phyloP scores from a whole-genome alignment of 2,113 vertebrate species.

The Eulacestoma nigropectus region DNA sequence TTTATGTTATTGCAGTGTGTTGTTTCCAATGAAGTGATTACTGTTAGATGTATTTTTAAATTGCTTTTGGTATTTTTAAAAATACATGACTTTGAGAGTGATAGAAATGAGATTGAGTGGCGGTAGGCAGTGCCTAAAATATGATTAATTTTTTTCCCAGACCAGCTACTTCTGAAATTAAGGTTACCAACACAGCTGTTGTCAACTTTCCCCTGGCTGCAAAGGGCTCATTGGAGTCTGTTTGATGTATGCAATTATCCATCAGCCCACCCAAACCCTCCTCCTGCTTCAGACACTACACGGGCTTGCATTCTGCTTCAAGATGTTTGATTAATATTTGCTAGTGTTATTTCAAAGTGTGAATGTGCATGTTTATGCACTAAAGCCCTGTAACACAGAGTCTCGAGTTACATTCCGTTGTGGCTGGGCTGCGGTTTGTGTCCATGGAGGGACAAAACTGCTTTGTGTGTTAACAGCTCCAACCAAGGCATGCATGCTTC shows the following conservation, averaged over 20 bases:
- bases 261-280: not conserved
- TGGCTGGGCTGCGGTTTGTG: conserved; percentile 28
- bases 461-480: not conserved
- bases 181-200: conserved; percentile 27
- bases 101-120: conserved; percentile 41
- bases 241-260: not conserved
- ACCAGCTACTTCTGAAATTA: conserved; percentile 57
- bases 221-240: not conserved
- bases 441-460: conserved; percentile 5
- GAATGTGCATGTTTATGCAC: not conserved
- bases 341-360: not conserved
- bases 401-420: not conserved
- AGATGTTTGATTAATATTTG: not conserved
- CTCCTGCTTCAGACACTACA: not conserved
- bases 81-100: conserved; percentile 48
- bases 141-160: conserved; percentile 60
- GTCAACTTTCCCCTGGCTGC: conserved; percentile 21
- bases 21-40: conserved; percentile 48
- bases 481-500: not conserved
- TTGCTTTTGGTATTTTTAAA: conserved; percentile 64
- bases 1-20: conserved; percentile 60
- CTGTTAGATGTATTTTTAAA: conserved; percentile 52
- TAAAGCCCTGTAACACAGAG: not conserved
- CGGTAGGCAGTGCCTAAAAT: not conserved
- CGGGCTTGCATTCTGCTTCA: not conserved